phyloP scores from a whole-genome alignment of 1,140 invertebrate species.

The Drosophila azteca region DNA sequence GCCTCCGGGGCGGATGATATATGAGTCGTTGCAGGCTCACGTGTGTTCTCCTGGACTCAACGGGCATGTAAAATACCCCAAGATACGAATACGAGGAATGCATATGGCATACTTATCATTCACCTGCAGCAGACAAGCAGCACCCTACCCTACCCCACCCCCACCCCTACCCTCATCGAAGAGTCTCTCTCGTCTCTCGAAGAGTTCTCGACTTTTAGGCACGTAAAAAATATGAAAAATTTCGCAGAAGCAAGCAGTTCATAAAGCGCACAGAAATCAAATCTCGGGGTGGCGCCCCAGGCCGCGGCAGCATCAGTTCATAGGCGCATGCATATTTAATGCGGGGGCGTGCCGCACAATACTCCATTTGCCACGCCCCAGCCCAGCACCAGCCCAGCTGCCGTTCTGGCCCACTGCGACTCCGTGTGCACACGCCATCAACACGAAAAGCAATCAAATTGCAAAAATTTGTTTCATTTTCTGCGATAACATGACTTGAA shows the following conservation, averaged over 20 bases:
- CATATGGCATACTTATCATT: constrained; percentile 24
- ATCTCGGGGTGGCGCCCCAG: not conserved
- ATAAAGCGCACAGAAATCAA: constrained; percentile 58
- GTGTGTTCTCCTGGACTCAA: not conserved
- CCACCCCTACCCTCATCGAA: too few relatives aligned
- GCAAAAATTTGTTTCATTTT: constrained; percentile 83
- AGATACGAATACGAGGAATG: constrained; percentile 20
- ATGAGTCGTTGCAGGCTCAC: constrained; percentile 3
- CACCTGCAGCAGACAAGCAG: too few relatives aligned
- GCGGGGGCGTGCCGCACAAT: constrained; percentile 24
- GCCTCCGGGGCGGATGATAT: constrained; percentile 46
- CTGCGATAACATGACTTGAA: constrained; percentile 82
- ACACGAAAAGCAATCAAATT: constrained; percentile 82
- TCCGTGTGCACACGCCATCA: constrained; percentile 55
- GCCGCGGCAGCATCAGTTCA: constrained; percentile 13
- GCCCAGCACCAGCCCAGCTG: too few relatives aligned
- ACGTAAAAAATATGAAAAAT: constrained; percentile 79
- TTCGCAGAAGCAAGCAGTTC: constrained; percentile 66
- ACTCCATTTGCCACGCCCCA: not conserved
- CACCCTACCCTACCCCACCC: too few relatives aligned
- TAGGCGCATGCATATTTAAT: constrained; percentile 79
- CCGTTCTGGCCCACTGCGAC: not conserved
- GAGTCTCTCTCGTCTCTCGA: too few relatives aligned
- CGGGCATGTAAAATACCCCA: constrained; percentile 45
- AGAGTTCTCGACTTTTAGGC: constrained; percentile 41